Percentiles rank a stretch among this genome's conserved stretches.
Evolutionary conservation across 2,888 invertebrate species (phyloP).

Genomic region (Phengaris alcon): DNA sequence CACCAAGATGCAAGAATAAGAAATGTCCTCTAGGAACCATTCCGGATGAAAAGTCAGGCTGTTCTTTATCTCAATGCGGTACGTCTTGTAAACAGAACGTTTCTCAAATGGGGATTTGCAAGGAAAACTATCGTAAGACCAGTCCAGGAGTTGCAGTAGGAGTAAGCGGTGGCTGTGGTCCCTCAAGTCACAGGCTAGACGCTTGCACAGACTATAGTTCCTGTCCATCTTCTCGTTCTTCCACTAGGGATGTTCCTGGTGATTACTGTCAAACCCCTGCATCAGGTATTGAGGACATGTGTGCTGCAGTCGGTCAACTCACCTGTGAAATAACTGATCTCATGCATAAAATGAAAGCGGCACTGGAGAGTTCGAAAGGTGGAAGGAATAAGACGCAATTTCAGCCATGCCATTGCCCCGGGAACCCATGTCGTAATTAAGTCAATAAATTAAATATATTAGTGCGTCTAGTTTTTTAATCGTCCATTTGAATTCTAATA

Average conservation of each 20-base stretch:
- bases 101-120: not conserved
- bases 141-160: not conserved
- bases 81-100: not conserved
- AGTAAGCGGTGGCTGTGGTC: not conserved
- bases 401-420: slow-evolving; percentile 56
- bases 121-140: not conserved
- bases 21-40: slow-evolving; percentile 19
- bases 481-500: not conserved
- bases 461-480: slow-evolving; percentile 40
- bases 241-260: slow-evolving; percentile 41
- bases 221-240: slow-evolving; percentile 41
- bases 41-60: not conserved
- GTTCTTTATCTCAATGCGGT: not conserved
- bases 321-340: slow-evolving; percentile 48
- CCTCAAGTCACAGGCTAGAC: slow-evolving; percentile 28
- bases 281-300: slow-evolving; percentile 49
- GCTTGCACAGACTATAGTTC: slow-evolving; percentile 32
- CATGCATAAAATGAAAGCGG: slow-evolving; percentile 46
- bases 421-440: slow-evolving; percentile 43
- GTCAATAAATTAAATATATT: slow-evolving; percentile 17
- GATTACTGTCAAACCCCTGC: slow-evolving; percentile 41
- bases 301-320: slow-evolving; percentile 48
- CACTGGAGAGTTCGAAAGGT: slow-evolving; percentile 35
- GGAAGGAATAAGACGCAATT: slow-evolving; percentile 44
- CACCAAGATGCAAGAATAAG: slow-evolving; percentile 45